Evolutionary conservation across 1,140 invertebrate genomes (phyloP), one percentile per base, ranked within the genome.

Genomic region (Hylaeus anthracinus): DNA sequence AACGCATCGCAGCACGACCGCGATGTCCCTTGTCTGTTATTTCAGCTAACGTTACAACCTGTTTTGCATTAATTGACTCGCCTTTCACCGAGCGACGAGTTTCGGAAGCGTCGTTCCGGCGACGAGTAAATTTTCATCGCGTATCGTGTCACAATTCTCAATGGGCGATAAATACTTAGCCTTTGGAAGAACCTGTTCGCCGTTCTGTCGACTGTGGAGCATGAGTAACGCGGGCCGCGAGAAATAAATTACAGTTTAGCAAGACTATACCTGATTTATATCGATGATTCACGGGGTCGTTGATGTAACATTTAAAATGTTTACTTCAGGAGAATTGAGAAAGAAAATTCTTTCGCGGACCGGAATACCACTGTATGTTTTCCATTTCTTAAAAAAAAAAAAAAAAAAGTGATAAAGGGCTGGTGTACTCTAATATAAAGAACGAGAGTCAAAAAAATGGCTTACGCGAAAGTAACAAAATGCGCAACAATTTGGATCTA

Each of bases 11-110:
- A 51, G 37, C 12, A 26, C 26, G 10, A 72, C 12, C 56, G 12
- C n/a, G 6, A 12, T 9, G 53, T 56, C 37, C 8, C 56, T 37
- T 53, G 45, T 14, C 37, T 9, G 8, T 63, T 26, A 73, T 39
- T 41, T 3, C 41, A 60, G 43, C 12, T 73, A 72, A 72, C 48
- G 58, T 64, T 70, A 72, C 76, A 65, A 73, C 63, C 78, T 53
- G 61, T 80, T 67, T 72, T 37, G 78, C 70, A 53, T 79, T 73
- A 73, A 79, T 73, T 58, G 39, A 48, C n/a, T 15, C 56, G 26
- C 45, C 12, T 79, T 60, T 71, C 55, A 41, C 15, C 45, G 12
- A 43, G 43, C 37, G 41, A 45, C n/a, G 48, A 41, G 55, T 61
- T 45, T 48, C 48, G 58, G 58, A 6, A 37, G 37, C 66, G 43